Percentiles rank a stretch among this genome's conserved stretches.
Conservation (phyloP, 2,888 invertebrate species). For the Phrixothrix hirtus region DNA sequence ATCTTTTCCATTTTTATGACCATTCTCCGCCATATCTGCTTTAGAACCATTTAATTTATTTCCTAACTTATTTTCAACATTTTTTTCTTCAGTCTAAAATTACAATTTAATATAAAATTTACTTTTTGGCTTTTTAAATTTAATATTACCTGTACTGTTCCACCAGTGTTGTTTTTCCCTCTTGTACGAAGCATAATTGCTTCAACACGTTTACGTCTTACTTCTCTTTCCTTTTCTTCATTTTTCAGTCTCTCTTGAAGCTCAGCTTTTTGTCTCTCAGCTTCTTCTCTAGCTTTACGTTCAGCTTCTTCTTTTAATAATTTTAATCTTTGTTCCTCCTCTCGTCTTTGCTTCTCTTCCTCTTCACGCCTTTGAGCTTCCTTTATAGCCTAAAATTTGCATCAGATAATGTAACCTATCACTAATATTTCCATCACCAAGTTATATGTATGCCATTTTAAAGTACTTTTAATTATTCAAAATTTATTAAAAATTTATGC, state of each 20-base stretch:
- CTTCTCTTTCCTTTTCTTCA: conserved; percentile 88
- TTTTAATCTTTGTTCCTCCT: conserved; percentile 67
- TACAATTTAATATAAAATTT: background rate
- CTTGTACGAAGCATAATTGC: conserved; percentile 92
- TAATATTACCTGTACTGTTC: conserved; percentile 37
- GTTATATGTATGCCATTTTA: too few relatives aligned
- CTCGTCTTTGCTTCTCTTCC: conserved; percentile 73
- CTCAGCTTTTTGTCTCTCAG: conserved; percentile 80
- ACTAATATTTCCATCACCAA: too few relatives aligned
- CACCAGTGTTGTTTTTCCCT: conserved; percentile 49
- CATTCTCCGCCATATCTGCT: conserved; percentile 40
- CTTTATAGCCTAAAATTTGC: conserved; percentile 59
- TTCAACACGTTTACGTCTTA: conserved; percentile 86
- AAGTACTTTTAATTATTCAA: too few relatives aligned
- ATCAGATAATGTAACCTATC: too few relatives aligned
- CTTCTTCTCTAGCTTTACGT: conserved; percentile 80
- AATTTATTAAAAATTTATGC: background rate
- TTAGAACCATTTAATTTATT: conserved; percentile 50
- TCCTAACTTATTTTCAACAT: conserved; percentile 41
- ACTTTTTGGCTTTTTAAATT: background rate
- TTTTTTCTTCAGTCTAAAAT: conserved; percentile 43
- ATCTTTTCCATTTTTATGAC: conserved; percentile 51
- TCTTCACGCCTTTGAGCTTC: conserved; percentile 77
- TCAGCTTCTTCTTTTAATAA: conserved; percentile 77
- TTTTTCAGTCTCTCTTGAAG: conserved; percentile 79